Base-by-base conservation (phyloP, 1,140 invertebrate species). In the Atopsyche davidsoni region DNA sequence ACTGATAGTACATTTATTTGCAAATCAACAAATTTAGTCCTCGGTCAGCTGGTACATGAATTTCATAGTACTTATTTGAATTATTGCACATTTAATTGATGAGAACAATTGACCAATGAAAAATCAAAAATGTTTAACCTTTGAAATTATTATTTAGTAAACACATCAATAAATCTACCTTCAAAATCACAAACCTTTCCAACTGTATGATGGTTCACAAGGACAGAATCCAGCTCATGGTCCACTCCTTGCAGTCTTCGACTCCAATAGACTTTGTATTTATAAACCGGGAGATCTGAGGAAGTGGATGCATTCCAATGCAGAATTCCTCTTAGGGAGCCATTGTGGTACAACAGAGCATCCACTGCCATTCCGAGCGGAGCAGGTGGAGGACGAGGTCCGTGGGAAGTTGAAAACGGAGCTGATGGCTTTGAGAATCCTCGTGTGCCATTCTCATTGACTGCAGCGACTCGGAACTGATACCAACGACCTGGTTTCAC, bases 401-500 rank as follows among this genome's bases (percentile, higher is more conserved):
- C 83, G 62, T 75, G 69, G 32, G 77, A 69, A 0, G 79, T 75
- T 23, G 74, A 80, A 59, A 86, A 86, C 0, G 78, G 75, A 4
- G 70, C 59, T 4, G 82, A 85, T 0, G 76, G 75, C 11, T 69
- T 61, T 0, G 85, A 86, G 60, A 79, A 87, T 3, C 85, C 85
- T 44, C 76, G 66, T 0, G 82, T 83, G 0, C 86, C 86, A 50
- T 79, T 76, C 1, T 73, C 73, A 61, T 81, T 85, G 0, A 89
- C 77, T 1, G 83, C 80, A 0, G 85, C 84, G 2, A 87, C 80
- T 19, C 85, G 74, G 59, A 87, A 85, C 59, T 85, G 79, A 63
- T 88, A 89, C 84, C 83, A 87, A 13, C 79, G 76, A 13, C 83
- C 85, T 0, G 82, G 81, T 58, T 79, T 79, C 35, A 85, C 63